Evolutionary conservation across 1,140 invertebrate genomes (phyloP), one percentile per base, ranked within the genome.

Genomic region (Drosophila quadrilineata): DNA sequence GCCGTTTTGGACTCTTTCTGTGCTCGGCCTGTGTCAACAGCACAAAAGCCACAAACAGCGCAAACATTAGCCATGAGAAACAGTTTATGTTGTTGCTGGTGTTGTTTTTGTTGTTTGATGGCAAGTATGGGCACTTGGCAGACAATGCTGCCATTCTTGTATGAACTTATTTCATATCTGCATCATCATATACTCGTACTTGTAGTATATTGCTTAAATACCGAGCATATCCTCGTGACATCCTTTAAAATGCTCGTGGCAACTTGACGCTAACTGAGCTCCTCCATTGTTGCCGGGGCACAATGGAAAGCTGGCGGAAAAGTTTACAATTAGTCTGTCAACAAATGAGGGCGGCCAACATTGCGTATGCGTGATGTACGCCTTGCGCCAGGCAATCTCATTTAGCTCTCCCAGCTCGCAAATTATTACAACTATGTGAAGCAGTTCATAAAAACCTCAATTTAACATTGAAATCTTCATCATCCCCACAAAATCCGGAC

Each of bases 311-410:
- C 54, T 33, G 76, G 59, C 73, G 57, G 69, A 76, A 82, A 57
- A 62, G 64, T 85, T 84, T 71, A 77, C 79, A 84, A 82, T 84
- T 82, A 73, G 73, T 69, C 70, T 73, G 75, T 60, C 65, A 65
- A 77, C 75, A 79, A 79, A 65, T 50, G 54, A 54, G 75, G 43
- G 19, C 26, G 35, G 69, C 36, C 36, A 31, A 56, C 52, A 26
- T 21, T 49, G 56, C 56, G 76, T 73, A 76, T 84, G 56, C 59
- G 58, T 76, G 35, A 74, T 77, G 54, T 41, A 21, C 31, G 28
- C 8, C 33, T 33, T 38, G 17, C 22, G 29, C 22, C 19, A 21
- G 8, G 6, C 4, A 58, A 50, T 56, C n/a, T 41, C 22, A 35
- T 26, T 19, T 9, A 9, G 6, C 17, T 24, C 12, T 17, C 3